phyloP scores from a whole-genome alignment of 1,140 invertebrate genomes.

The Schlechtendalia chinensis region DNA sequence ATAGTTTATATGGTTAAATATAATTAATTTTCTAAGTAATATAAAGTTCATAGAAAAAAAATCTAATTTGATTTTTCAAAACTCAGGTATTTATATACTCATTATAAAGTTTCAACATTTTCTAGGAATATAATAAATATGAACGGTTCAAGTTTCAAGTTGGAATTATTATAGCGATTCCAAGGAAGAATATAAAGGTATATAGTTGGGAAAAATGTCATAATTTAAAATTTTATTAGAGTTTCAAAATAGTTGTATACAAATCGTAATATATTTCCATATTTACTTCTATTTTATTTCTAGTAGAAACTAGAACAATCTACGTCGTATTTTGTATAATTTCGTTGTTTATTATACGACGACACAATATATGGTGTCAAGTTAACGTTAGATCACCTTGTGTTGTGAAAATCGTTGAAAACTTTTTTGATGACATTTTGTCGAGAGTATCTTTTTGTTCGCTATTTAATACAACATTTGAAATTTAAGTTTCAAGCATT shows the following conservation, averaged over 20 bases:
- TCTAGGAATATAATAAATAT: neutral
- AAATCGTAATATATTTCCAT: neutral
- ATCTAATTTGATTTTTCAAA: neutral
- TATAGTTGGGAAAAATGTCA: neutral
- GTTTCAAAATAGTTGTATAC: neutral
- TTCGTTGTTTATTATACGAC: neutral
- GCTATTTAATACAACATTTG: neutral
- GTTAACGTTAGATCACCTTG: neutral
- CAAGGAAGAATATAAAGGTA: neutral
- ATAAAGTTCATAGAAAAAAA: slow-evolving; percentile 13
- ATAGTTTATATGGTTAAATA: no score
- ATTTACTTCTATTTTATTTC: neutral
- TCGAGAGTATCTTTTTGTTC: neutral
- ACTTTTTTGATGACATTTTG: neutral
- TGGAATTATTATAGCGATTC: neutral
- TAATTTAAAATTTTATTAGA: neutral
- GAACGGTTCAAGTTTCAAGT: neutral
- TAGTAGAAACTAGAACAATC: neutral
- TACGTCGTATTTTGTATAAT: neutral
- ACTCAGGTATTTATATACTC: no score
- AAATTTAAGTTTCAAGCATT: neutral
- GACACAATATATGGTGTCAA: neutral
- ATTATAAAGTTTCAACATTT: neutral
- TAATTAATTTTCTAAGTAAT: no score
- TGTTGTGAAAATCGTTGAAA: neutral